Conservation (phyloP, 2,888 invertebrate genomes). For the Ennomos erosarius region DNA sequence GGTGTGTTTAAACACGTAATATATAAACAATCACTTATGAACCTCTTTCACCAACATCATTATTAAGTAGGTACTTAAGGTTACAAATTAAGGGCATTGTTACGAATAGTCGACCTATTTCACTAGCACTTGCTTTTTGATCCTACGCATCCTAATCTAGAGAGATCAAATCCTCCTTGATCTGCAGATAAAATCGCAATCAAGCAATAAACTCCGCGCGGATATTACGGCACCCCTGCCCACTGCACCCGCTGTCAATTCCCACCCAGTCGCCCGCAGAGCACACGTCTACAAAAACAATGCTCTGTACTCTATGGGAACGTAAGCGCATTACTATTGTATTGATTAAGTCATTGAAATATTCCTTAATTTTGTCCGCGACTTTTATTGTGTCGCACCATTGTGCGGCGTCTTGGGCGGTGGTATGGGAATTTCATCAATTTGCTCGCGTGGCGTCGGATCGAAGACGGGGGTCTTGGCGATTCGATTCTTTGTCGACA, state of each 20-base stretch:
- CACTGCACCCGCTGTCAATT: constrained; percentile 66
- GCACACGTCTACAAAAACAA: constrained; percentile 73
- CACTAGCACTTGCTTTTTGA: constrained; percentile 42
- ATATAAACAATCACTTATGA: too few relatives aligned
- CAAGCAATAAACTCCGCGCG: constrained; percentile 67
- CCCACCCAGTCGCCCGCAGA: constrained; percentile 69
- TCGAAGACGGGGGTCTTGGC: constrained; percentile 61
- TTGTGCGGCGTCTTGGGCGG: constrained; percentile 74
- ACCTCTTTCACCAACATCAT: constrained; percentile 6
- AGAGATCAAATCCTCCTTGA: constrained; percentile 73
- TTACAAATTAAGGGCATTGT: constrained; percentile 52
- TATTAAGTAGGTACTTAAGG: constrained; percentile 28
- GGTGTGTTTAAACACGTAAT: too few relatives aligned
- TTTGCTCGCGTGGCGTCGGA: constrained; percentile 77
- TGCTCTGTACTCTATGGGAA: constrained; percentile 77
- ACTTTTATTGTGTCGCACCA: constrained; percentile 55
- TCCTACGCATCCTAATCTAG: constrained; percentile 40
- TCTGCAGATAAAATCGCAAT: constrained; percentile 82
- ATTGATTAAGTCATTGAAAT: constrained; percentile 83
- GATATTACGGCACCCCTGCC: constrained; percentile 66
- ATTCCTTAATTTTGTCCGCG: constrained; percentile 68
- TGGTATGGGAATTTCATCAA: constrained; percentile 81
- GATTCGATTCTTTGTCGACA: constrained; percentile 45
- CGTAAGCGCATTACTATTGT: constrained; percentile 73
- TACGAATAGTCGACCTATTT: constrained; percentile 41